phyloP scores from a whole-genome alignment of 2,888 invertebrate species.

The Drosophila pseudotalamancana region DNA sequence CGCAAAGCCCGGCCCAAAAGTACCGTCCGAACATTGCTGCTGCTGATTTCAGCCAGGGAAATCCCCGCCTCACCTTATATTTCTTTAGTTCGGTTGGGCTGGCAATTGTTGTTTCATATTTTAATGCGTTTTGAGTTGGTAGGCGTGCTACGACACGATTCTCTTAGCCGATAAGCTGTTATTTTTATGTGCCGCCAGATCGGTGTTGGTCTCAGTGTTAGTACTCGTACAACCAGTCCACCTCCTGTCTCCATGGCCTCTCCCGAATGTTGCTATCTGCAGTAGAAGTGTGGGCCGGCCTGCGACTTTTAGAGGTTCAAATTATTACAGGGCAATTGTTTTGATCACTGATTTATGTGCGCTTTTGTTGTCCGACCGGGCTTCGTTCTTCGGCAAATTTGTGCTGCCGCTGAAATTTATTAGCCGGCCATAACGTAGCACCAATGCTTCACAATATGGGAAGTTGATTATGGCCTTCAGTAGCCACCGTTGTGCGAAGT shows the following conservation, averaged over 20 bases:
- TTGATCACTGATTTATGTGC: slow-evolving; percentile 76
- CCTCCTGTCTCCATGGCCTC: not conserved
- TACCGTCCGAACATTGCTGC: slow-evolving; percentile 26
- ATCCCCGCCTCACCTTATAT: slow-evolving; percentile 4
- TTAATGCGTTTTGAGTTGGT: slow-evolving; percentile 76
- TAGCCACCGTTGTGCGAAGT: slow-evolving; percentile 43
- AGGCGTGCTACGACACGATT: slow-evolving; percentile 84
- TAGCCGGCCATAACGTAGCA: slow-evolving; percentile 30
- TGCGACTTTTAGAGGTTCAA: slow-evolving; percentile 75
- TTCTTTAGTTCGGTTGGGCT: not conserved
- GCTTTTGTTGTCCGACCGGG: slow-evolving; percentile 57
- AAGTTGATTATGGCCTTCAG: slow-evolving; percentile 48
- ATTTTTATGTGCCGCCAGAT: slow-evolving; percentile 83
- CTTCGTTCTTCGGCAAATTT: slow-evolving; percentile 44
- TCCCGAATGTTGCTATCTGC: slow-evolving; percentile 9
- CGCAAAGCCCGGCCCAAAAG: slow-evolving; percentile 32
- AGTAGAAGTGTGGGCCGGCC: slow-evolving; percentile 62
- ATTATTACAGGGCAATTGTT: slow-evolving; percentile 78
- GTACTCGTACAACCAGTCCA: slow-evolving; percentile 1
- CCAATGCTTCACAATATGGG: slow-evolving; percentile 40
- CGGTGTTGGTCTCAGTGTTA: slow-evolving; percentile 21
- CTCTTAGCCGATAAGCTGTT: slow-evolving; percentile 82
- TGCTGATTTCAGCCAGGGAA: slow-evolving; percentile 76
- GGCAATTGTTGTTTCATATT: slow-evolving; percentile 75
- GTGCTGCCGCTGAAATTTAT: slow-evolving; percentile 56